These are phyloP conservation scores for Clunio marinus DNA, from an alignment of 2,888 invertebrate species.

Conservation along the genomic window DNA sequence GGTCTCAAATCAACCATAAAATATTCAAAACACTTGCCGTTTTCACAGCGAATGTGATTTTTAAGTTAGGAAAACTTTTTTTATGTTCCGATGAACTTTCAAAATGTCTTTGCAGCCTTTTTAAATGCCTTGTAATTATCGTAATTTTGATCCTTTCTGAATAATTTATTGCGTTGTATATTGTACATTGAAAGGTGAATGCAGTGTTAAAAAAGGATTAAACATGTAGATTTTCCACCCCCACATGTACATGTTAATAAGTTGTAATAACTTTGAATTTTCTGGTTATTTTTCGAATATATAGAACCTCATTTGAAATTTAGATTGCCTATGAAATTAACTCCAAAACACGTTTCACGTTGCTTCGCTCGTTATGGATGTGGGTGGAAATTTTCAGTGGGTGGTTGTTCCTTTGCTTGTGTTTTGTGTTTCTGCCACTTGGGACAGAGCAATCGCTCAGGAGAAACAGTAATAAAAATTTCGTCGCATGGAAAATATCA, in stretches of 20 bases:
- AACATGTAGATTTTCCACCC: slow-evolving; percentile 28
- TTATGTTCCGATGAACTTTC: no score
- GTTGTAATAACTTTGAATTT: slow-evolving; percentile 39
- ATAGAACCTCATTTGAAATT: slow-evolving; percentile 33
- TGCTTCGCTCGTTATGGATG: not conserved
- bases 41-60: not conserved
- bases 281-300: slow-evolving; percentile 31
- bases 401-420: no score
- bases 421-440: not conserved
- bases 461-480: not conserved
- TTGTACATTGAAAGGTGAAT: not conserved
- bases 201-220: slow-evolving; percentile 32
- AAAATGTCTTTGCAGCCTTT: no score
- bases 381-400: slow-evolving; percentile 7
- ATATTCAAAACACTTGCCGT: slow-evolving; percentile 37
- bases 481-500: not conserved
- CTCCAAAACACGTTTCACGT: slow-evolving; percentile 16
- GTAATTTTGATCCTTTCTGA: slow-evolving; percentile 3
- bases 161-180: not conserved
- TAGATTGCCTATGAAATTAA: slow-evolving; percentile 32
- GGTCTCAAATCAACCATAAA: slow-evolving; percentile 34
- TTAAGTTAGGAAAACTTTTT: not conserved
- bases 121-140: slow-evolving; percentile 7
- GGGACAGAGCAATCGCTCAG: not conserved
- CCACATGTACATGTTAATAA: slow-evolving; percentile 34